Conservation (phyloP, 2,113 vertebrate genomes). For the Ictalurus punctatus region DNA sequence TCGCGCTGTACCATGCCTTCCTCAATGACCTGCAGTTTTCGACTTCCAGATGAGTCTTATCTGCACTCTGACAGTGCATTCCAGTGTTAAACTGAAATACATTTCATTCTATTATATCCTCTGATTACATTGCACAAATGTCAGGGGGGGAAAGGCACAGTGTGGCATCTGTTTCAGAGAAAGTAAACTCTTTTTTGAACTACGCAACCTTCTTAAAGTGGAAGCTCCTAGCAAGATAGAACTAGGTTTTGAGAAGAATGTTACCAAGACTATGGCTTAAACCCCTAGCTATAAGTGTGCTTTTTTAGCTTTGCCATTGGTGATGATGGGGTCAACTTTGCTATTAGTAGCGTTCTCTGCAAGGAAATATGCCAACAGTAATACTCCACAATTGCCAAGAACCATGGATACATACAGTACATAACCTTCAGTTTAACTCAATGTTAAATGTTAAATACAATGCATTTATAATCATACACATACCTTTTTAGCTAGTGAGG, state of each 20-base stretch:
- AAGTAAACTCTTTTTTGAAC: neutral
- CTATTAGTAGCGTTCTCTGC: neutral
- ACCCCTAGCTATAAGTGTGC: neutral
- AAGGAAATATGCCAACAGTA: neutral
- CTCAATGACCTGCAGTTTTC: neutral
- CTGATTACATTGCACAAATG: neutral
- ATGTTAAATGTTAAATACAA: neutral
- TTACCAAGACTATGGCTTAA: neutral
- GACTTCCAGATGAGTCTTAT: neutral
- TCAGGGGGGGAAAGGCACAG: neutral
- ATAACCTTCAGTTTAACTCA: too few species aligned
- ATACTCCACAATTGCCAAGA: neutral
- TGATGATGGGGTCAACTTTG: neutral
- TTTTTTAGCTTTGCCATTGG: neutral
- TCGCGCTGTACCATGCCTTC: neutral
- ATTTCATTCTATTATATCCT: neutral
- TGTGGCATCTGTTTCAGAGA: neutral
- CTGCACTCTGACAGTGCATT: neutral
- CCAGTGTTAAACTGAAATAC: neutral
- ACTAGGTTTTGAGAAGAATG: neutral
- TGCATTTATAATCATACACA: slow-evolving; percentile 2
- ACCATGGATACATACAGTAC: neutral
- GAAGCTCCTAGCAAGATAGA: neutral
- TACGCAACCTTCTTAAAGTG: neutral
- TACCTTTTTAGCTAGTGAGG: neutral